Percentiles rank a stretch among this genome's conserved stretches.
Evolutionary conservation across 2,888 invertebrate species (phyloP).

Genomic region (Rutpela maculata): DNA sequence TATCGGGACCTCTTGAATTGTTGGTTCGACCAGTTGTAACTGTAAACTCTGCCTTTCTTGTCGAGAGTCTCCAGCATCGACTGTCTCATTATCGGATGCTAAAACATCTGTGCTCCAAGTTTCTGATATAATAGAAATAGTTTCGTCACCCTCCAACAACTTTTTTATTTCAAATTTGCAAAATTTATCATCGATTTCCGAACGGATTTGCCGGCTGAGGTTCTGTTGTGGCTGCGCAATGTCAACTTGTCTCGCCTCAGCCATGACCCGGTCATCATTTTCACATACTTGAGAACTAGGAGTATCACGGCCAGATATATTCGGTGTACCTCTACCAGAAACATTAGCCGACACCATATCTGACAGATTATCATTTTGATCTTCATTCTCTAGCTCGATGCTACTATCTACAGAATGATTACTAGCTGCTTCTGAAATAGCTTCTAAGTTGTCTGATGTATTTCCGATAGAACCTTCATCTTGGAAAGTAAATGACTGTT

Average conservation of each 20-base stretch:
- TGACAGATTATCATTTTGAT: conserved; percentile 94
- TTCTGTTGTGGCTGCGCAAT: conserved; percentile 73
- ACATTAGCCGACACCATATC: conserved; percentile 98
- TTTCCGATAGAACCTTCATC: conserved; percentile 95
- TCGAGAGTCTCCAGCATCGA: conserved; percentile 79
- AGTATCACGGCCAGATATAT: conserved; percentile 97
- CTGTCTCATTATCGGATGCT: conserved; percentile 96
- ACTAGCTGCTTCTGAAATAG: conserved; percentile 95
- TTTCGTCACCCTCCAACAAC: conserved; percentile 88
- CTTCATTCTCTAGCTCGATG: conserved; percentile 90
- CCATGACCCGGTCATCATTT: conserved; percentile 78
- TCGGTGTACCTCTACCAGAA: conserved; percentile 93
- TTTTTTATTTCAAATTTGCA: conserved; percentile 98
- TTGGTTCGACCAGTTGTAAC: conserved; percentile 65
- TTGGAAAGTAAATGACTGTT: conserved; percentile 84
- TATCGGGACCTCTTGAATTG: conserved; percentile 69
- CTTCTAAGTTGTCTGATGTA: conserved; percentile 95
- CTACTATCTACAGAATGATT: conserved; percentile 96
- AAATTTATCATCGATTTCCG: conserved; percentile 98
- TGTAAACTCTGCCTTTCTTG: conserved; percentile 76
- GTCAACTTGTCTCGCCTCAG: conserved; percentile 64
- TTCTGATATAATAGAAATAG: conserved; percentile 97
- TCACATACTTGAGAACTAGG: conserved; percentile 90
- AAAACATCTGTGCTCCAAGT: conserved; percentile 99
- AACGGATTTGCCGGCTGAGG: conserved; percentile 86